Percentiles rank a stretch among this genome's conserved stretches.
These are phyloP conservation scores for Dendrolimus houi DNA, from an alignment of 2,888 invertebrate genomes.

Conservation along the genomic window DNA sequence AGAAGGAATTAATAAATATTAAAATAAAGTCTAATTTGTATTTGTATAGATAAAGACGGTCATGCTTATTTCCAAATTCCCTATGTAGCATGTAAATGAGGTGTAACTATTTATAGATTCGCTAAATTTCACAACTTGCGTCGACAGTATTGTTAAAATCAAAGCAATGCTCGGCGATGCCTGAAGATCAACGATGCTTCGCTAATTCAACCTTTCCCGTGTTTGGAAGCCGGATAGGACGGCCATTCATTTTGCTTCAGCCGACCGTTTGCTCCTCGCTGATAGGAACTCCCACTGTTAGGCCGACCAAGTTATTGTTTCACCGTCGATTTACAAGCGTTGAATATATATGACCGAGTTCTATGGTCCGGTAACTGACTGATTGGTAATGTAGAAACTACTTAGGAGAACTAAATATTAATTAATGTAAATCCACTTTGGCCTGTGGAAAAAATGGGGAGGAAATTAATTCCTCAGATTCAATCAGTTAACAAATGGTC, in stretches of 20 bases:
- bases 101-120: too few species aligned
- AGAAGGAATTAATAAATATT: too few species aligned
- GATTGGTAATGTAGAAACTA: background rate
- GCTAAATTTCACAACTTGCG: background rate
- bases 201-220: constrained; percentile 27
- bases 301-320: background rate
- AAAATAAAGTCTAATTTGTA: too few species aligned
- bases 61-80: too few species aligned
- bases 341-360: constrained; percentile 5
- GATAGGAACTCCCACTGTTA: background rate
- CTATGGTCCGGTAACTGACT: background rate
- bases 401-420: too few species aligned
- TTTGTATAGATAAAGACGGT: too few species aligned
- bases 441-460: too few species aligned
- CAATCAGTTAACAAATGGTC: too few species aligned
- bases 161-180: constrained; percentile 16
- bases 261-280: background rate
- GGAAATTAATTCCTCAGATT: too few species aligned
- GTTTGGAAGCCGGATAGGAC: constrained; percentile 13
- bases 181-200: constrained; percentile 26
- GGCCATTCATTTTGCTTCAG: constrained; percentile 14
- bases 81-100: too few species aligned
- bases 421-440: too few species aligned
- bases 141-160: constrained; percentile 1
- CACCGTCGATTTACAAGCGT: background rate